Evolutionary conservation across 2,113 vertebrate species (phyloP).

Genomic region (Henicopernis longicauda): DNA sequence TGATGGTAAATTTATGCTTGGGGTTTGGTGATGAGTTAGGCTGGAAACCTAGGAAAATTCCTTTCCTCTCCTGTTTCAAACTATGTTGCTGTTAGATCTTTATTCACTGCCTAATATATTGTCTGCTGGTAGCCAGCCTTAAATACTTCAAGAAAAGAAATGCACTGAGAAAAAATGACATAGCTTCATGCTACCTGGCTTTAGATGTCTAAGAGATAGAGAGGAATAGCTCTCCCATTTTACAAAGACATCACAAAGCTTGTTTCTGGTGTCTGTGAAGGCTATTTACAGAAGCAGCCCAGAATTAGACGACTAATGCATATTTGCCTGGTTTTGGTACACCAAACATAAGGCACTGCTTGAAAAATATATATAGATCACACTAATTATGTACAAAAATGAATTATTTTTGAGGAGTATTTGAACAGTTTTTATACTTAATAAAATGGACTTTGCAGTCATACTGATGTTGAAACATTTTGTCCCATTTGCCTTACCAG

Average conservation of each 20-base stretch:
- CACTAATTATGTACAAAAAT: not conserved
- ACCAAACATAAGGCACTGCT: not conserved
- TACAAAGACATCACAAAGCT: not conserved
- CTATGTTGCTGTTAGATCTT: not conserved
- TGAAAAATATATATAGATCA: not conserved
- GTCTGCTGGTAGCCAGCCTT: not conserved
- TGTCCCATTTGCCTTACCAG: not conserved
- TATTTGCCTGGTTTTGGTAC: not conserved
- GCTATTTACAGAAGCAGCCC: not conserved
- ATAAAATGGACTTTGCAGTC: not conserved
- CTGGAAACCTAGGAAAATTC: not conserved
- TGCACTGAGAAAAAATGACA: not conserved
- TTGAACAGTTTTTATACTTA: not conserved
- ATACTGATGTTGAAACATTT: not conserved
- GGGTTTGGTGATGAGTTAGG: not conserved
- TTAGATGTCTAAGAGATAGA: not conserved
- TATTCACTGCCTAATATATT: not conserved
- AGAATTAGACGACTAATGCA: not conserved
- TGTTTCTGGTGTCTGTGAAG: not conserved
- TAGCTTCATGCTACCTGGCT: not conserved
- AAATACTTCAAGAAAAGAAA: not conserved
- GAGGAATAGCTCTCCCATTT: not conserved
- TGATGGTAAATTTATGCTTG: not conserved
- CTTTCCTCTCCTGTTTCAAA: not conserved
- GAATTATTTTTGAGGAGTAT: not conserved